Evolutionary conservation across 92 coral and sea anemone species (phyloP).

Genomic region (Palythoa grandis): DNA sequence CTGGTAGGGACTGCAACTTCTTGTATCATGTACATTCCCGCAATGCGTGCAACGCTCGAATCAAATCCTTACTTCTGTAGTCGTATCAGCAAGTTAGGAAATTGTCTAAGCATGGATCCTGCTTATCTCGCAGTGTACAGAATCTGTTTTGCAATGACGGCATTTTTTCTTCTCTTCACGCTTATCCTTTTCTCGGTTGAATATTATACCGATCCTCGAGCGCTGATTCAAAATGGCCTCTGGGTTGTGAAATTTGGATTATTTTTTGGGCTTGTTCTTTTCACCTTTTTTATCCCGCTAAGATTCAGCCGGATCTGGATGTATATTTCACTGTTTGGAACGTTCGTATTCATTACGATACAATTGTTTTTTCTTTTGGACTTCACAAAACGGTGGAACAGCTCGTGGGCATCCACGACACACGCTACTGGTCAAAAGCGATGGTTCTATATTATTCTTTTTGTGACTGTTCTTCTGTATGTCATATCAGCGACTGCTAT

Average conservation of each 20-base stretch:
- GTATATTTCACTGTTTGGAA: constrained; percentile 84
- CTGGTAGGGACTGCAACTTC: constrained; percentile 73
- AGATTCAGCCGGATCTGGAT: constrained; percentile 92
- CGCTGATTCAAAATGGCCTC: constrained; percentile 82
- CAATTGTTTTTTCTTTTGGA: constrained; percentile 84
- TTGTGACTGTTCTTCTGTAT: constrained; percentile 66
- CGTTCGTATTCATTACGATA: constrained; percentile 81
- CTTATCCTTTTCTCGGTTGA: constrained; percentile 79
- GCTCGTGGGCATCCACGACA: constrained; percentile 66
- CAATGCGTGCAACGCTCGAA: constrained; percentile 70
- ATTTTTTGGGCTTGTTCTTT: constrained; percentile 84
- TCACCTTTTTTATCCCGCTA: constrained; percentile 89
- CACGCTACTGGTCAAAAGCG: constrained; percentile 66
- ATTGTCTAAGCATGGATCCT: constrained; percentile 94
- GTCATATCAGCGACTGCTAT: constrained; percentile 69
- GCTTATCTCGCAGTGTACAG: constrained; percentile 96
- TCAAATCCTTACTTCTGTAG: constrained; percentile 82
- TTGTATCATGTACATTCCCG: constrained; percentile 81
- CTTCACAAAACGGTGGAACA: constrained; percentile 73
- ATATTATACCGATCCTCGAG: constrained; percentile 80
- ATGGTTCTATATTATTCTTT: constrained; percentile 65
- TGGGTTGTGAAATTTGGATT: constrained; percentile 94
- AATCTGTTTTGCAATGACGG: constrained; percentile 96
- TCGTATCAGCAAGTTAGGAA: constrained; percentile 79
- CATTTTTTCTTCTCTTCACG: constrained; percentile 88